A percentile compares a stretch with the other conserved stretches of the same genome.
Evolutionary conservation across 2,888 invertebrate species (phyloP).

Genomic region (Labia minor): DNA sequence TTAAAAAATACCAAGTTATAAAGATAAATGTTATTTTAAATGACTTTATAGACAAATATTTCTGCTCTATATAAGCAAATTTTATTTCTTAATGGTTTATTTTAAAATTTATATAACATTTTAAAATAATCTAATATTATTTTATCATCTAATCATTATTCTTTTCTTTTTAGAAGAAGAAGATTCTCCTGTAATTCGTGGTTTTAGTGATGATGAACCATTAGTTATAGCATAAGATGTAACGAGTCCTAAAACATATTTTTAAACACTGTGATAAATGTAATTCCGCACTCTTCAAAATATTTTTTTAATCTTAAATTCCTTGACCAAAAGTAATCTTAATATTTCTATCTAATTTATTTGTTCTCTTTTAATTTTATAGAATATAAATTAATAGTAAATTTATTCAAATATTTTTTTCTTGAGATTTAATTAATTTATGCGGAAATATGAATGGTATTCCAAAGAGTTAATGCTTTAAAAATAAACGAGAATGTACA

Average conservation of each 20-base stretch:
- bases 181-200: conserved; percentile 77
- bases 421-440: not conserved
- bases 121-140: too few relatives aligned
- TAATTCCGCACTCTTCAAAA: not conserved
- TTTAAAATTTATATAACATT: too few relatives aligned
- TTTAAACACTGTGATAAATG: conserved; percentile 13
- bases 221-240: conserved; percentile 69
- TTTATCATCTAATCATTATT: too few relatives aligned
- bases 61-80: too few relatives aligned
- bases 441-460: not conserved
- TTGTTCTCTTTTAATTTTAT: not conserved
- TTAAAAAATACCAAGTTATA: not conserved
- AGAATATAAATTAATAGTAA: too few relatives aligned
- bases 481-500: not conserved
- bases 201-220: conserved; percentile 89
- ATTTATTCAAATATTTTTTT: not conserved
- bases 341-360: not conserved
- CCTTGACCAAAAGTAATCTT: not conserved
- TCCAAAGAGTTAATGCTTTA: not conserved
- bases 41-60: too few relatives aligned
- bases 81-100: too few relatives aligned
- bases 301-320: not conserved
- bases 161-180: conserved; percentile 53
- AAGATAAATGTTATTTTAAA: too few relatives aligned
- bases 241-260: not conserved